Base-by-base conservation (phyloP, 2,113 vertebrate genomes). In the Aegithalos caudatus region DNA sequence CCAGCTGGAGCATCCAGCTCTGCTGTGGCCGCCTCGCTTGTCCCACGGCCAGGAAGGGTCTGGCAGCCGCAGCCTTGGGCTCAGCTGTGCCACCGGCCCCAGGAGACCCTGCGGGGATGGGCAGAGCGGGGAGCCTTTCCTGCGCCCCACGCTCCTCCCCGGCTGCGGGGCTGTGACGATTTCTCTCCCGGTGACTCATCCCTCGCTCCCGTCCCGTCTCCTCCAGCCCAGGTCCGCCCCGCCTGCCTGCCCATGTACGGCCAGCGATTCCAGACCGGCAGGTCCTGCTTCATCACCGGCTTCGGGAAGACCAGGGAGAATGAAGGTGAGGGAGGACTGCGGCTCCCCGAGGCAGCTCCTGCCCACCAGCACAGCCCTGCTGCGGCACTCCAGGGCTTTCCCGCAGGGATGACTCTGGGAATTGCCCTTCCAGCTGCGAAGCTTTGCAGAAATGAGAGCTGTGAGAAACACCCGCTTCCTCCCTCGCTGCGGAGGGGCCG, bases 231-330 rank as follows among this genome's bases (percentile, higher is more conserved):
- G 29, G 86, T 99, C 38, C 98, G 98, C 72, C 99, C 99, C 11
- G 98, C 97, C 90, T 99, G 99, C 94, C 98, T 99, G 71, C 99
- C 99, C 80, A 95, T 85, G 94, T 81, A 93, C 2, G 97, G 97
- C 50, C 98, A 99, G 97, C 96, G 44, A 9, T 98, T 99, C 92
- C 42, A 60, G 69, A 89, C 95, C 2, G 98, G 97, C 61, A 93
- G 97, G 48, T 88, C 69, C 31, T 99, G 99, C 97, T 99, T 98
- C 98, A 99, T 98, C 82, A 98, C 99, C 0, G 99, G 99, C 71
- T 99, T 99, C 71, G 99, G 99, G 79, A 98, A 98, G 88, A 98
- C 97, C 81, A 91, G 88, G 70, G 98, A 98, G 84, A 96, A 97
- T 0, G 97, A 98, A 82, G 98, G 98, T 98, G 87, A 98, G 97